Evolutionary conservation across 2,797 vertebrate species (phyloP), one percentile per base, ranked within the genome.

Genomic region (Luscinia megarhynchos): DNA sequence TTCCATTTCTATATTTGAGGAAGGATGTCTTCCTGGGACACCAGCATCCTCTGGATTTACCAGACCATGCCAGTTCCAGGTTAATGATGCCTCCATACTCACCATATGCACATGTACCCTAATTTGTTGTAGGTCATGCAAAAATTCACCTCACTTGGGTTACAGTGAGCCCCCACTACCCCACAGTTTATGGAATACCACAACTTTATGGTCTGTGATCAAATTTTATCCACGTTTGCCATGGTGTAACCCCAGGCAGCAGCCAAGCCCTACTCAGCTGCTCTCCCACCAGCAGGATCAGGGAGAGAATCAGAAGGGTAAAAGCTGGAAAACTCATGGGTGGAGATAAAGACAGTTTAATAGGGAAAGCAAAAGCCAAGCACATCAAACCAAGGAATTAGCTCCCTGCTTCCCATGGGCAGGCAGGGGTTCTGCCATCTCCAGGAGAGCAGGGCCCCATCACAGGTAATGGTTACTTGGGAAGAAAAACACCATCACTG

Each of bases 281-380:
- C 53, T 64, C 32, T 88, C 24, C 15, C 15, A 61, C 10, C 10
- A 41, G 21, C 0, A 1, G 54, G 46, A 61, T 0, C 0, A 0
- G 26, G 24, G 34, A 13, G 34, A 74, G 21, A 61, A 34, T 61
- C 10, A 59, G 30, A 74, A 61, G 18, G 2, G 26, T 27, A 40
- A 67, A 53, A 67, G 11, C 34, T 74, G 61, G 38, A 87, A 59
- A 74, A 30, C 14, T 27, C 34, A 22, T 15, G 24, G 26, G 10
- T 27, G 3, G 54, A 81, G 5, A 34, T 30, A 61, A 53, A 46
- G 10, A 32, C 15, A 36, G 18, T 32, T 48, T 41, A 59, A 40
- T 22, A 34, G 15, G 20, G 21, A 59, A 81, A 41, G 21, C 17
- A 59, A 46, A 79, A 64, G 8, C 16, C 2, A 36, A 10, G 10